These are phyloP conservation scores for Cherax destructor DNA, from an alignment of 1,140 invertebrate genomes.

Conservation along the genomic window DNA sequence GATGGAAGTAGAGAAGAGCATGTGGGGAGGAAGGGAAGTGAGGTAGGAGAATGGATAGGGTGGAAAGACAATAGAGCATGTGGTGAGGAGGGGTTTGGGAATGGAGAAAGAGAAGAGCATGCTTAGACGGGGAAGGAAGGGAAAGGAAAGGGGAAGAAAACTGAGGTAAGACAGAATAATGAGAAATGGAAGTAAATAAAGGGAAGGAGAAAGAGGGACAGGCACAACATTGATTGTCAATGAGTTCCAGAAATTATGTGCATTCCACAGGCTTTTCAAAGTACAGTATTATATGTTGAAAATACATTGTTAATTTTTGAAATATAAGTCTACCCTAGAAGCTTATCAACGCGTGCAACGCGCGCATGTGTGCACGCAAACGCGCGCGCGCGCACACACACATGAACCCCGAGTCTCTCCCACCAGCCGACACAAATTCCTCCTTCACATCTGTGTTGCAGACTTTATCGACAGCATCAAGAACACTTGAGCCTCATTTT, in stretches of 20 bases:
- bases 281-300: no score
- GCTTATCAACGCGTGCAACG: no score
- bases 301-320: no score
- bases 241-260: no score
- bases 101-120: neutral
- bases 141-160: neutral
- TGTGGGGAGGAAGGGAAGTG: neutral
- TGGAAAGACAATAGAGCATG: no score
- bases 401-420: neutral
- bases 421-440: neutral
- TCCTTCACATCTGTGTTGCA: neutral
- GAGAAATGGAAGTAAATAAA: neutral
- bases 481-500: neutral
- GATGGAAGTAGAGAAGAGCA: neutral
- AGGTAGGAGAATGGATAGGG: neutral
- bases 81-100: no score
- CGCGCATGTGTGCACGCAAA: neutral
- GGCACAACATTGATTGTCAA: no score
- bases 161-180: neutral
- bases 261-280: no score
- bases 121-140: neutral
- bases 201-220: neutral
- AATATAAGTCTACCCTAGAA: no score
- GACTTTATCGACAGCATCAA: constrained; percentile 9
- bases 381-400: neutral